phyloP scores from a whole-genome alignment of 2,797 vertebrate species.

The Percopsis omiscomaycus region DNA sequence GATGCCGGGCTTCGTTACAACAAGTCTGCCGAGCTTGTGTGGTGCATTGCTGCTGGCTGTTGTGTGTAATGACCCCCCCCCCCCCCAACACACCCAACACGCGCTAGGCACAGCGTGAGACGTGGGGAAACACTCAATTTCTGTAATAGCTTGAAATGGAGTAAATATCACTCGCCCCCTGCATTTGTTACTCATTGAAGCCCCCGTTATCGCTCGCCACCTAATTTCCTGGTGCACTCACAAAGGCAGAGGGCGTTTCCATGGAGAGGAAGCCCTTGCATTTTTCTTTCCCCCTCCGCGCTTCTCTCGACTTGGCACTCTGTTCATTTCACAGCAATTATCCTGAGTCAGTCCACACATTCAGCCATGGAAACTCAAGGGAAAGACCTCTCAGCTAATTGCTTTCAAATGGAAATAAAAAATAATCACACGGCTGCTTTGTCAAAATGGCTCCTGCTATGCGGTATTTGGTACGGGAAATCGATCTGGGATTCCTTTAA shows the following conservation, averaged over 20 bases:
- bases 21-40: conserved; percentile 41
- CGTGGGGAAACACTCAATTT: conserved; percentile 71
- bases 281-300: conserved; percentile 39
- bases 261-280: conserved; percentile 71
- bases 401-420: conserved; percentile 78
- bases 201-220: conserved; percentile 69
- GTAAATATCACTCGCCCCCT: conserved; percentile 68
- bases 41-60: conserved; percentile 46
- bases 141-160: conserved; percentile 74
- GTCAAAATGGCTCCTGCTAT: conserved; percentile 68
- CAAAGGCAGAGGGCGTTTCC: conserved; percentile 75
- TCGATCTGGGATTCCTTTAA: conserved; percentile 67
- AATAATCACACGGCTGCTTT: conserved; percentile 75
- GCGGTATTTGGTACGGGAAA: conserved; percentile 60
- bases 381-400: conserved; percentile 74
- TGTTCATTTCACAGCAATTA: conserved; percentile 80
- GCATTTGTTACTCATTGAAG: conserved; percentile 71
- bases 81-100: conserved; percentile 56
- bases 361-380: conserved; percentile 67
- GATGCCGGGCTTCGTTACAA: conserved; percentile 49
- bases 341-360: conserved; percentile 70
- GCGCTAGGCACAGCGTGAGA: conserved; percentile 57
- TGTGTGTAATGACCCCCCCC: conserved; percentile 68
- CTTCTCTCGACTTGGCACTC: conserved; percentile 68
- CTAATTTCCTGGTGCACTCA: conserved; percentile 73